phyloP scores from a whole-genome alignment of 2,113 vertebrate genomes.

The Thamnaconus septentrionalis region DNA sequence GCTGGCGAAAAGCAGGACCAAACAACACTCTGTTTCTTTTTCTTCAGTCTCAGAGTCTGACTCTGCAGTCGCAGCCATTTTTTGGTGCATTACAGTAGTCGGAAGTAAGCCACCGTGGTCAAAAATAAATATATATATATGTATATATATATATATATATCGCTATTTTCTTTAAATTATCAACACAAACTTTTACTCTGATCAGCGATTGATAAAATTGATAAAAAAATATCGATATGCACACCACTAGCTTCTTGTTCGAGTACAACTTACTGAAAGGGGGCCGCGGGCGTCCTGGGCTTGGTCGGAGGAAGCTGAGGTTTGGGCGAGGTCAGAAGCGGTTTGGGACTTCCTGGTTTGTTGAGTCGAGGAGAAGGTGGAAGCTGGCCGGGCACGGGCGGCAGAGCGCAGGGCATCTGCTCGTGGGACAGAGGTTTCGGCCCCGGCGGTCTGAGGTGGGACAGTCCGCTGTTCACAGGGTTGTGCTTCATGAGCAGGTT shows the following conservation, averaged over 20 bases:
- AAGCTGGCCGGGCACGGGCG: slow-evolving; percentile 11
- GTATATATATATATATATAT: too few species aligned
- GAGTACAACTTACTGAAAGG: slow-evolving; percentile 58
- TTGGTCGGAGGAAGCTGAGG: slow-evolving; percentile 49
- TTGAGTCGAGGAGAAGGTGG: slow-evolving; percentile 43
- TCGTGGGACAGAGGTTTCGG: not conserved
- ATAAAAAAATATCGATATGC: too few species aligned
- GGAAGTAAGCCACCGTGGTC: too few species aligned
- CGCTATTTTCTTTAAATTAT: too few species aligned
- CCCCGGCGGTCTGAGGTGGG: not conserved
- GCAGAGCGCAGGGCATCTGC: not conserved
- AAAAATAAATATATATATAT: too few species aligned
- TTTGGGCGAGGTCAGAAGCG: slow-evolving; percentile 53
- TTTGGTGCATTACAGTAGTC: too few species aligned
- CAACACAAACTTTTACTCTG: too few species aligned
- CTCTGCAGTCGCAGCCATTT: not conserved
- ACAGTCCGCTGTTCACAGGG: not conserved
- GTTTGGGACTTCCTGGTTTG: slow-evolving; percentile 60
- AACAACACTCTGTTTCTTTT: not conserved
- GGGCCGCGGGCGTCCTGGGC: slow-evolving; percentile 53
- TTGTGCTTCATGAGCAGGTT: not conserved
- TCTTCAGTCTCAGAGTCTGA: not conserved
- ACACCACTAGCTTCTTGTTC: not conserved
- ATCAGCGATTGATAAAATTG: too few species aligned
- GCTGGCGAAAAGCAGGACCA: too few species aligned